These are phyloP conservation scores for Drosophila eohydei DNA, from an alignment of 2,888 invertebrate genomes.

Conservation along the genomic window DNA sequence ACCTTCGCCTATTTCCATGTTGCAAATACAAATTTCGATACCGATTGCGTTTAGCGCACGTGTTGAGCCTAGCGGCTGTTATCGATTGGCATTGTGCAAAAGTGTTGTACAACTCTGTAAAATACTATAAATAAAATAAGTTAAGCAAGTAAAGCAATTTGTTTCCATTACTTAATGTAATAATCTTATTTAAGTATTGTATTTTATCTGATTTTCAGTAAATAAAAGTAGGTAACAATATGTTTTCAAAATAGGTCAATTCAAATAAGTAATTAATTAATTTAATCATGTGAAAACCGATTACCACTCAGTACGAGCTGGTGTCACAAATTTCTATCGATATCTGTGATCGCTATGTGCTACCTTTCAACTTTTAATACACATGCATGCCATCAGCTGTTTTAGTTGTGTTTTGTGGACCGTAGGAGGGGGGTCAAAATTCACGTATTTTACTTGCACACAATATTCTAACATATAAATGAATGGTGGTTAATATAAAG, in stretches of 20 bases:
- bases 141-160: not conserved
- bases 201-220: no score
- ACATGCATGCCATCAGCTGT: slow-evolving; percentile 34
- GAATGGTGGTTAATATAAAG: slow-evolving; percentile 16
- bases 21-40: slow-evolving; percentile 42
- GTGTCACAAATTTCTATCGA: slow-evolving; percentile 3
- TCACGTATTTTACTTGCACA: not conserved
- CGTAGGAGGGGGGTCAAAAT: slow-evolving; percentile 14
- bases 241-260: no score
- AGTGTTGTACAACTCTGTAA: slow-evolving; percentile 4
- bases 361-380: not conserved
- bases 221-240: no score
- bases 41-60: slow-evolving; percentile 50
- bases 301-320: not conserved
- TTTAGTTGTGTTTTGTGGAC: slow-evolving; percentile 12
- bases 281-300: not conserved
- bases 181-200: no score
- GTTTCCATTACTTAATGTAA: not conserved
- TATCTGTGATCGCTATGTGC: slow-evolving; percentile 3
- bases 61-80: slow-evolving; percentile 34
- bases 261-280: no score
- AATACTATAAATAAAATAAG: not conserved
- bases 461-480: not conserved
- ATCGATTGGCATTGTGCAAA: slow-evolving; percentile 28
- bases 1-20: slow-evolving; percentile 69